These are phyloP conservation scores for Mercenaria mercenaria DNA, from an alignment of 1,140 invertebrate species.

Conservation along the genomic window DNA sequence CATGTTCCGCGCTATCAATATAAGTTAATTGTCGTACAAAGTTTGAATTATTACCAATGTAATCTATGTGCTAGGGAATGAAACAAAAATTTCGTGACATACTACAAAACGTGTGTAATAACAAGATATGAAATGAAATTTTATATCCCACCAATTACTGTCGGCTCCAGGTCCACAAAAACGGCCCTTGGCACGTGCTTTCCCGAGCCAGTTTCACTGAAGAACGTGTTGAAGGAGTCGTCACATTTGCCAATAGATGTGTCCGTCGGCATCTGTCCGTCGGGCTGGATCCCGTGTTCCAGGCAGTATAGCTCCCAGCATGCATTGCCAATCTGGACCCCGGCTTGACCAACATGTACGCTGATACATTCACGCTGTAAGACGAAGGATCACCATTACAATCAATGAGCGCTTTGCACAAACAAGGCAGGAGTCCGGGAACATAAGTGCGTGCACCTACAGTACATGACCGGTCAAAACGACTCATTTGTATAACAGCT, in stretches of 20 bases:
- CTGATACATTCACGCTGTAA: slow-evolving; percentile 91
- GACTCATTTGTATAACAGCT: not conserved
- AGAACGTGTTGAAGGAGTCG: slow-evolving; percentile 96
- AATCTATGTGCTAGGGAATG: too few species aligned
- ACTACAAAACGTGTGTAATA: too few species aligned
- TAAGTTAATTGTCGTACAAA: too few species aligned
- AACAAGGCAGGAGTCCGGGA: not conserved
- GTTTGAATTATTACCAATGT: too few species aligned
- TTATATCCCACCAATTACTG: slow-evolving; percentile 88
- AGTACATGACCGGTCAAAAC: not conserved
- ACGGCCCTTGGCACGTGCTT: slow-evolving; percentile 93
- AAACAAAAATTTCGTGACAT: too few species aligned
- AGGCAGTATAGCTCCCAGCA: slow-evolving; percentile 93
- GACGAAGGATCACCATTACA: not conserved
- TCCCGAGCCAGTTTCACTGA: slow-evolving; percentile 93
- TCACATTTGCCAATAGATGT: slow-evolving; percentile 88
- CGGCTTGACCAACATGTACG: slow-evolving; percentile 95
- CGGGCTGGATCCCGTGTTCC: slow-evolving; percentile 95
- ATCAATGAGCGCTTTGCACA: too few species aligned
- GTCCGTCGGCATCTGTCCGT: slow-evolving; percentile 88
- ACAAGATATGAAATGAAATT: too few species aligned
- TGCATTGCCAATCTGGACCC: slow-evolving; percentile 90
- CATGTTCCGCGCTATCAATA: too few species aligned
- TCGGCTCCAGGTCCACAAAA: slow-evolving; percentile 94
- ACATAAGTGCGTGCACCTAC: not conserved